Base-by-base conservation (phyloP, 2,888 invertebrate genomes). In the Sesamia inferens region DNA sequence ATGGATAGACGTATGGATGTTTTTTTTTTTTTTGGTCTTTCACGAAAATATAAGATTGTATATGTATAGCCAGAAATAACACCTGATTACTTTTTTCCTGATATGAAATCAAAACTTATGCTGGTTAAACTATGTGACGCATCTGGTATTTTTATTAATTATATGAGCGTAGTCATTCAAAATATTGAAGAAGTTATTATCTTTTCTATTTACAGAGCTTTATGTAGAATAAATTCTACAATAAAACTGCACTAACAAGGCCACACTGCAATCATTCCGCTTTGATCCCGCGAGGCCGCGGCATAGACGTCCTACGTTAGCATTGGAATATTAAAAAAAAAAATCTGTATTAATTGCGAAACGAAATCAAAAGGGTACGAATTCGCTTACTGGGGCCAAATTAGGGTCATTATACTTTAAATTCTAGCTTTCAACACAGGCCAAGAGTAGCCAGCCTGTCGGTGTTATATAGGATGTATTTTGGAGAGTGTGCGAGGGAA, bases 171-270 rank as follows among this genome's bases (percentile, higher is more conserved):
- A 54, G n/a, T 11, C 11, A 11, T 54, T 54, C 11, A 11, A n/a
- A n/a, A 11, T 11, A n/a, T 54, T 54, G n/a, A 54, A 8, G 10
- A n/a, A n/a, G 11, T n/a, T 54, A 11, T 54, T 54, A 11, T 11
- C 0, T 54, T 10, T 5, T n/a, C 8, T 51, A 51, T n/a, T n/a
- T 51, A 19, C 0, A 11, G 11, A n/a, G 54, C 54, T 54, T 11
- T 2, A 13, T 54, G 11, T 2, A 48, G 42, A 42, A 19, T 11
- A 51, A 42, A 57, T n/a, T 44, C 16, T 16, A 31, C 48, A 42
- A 61, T 54, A n/a, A 58, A 77, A 67, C 67, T 47, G 47, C 42
- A 58, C 72, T 78, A 78, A 68, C 48, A 78, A 72, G 39, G 14
- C 67, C 42, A n/a, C 31, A 71, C 58, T 67, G 31, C 48, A 72